Evolutionary conservation across 2,888 invertebrate genomes (phyloP).

Genomic region (Apoda limacodes): DNA sequence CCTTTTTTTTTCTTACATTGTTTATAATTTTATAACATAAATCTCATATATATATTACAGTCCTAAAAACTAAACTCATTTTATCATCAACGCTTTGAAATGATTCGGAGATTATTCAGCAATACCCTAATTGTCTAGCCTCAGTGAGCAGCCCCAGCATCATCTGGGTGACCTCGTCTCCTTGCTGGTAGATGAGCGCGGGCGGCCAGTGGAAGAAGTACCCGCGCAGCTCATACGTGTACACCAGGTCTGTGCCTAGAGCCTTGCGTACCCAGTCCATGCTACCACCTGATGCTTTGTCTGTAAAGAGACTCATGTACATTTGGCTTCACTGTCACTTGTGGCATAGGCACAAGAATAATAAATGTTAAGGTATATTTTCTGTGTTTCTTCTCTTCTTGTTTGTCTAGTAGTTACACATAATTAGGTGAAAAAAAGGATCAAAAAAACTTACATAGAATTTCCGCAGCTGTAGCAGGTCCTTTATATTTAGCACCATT

Average conservation of each 20-base stretch:
- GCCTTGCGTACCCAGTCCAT: constrained; percentile 74
- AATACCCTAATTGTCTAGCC: constrained; percentile 55
- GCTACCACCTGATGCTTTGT: constrained; percentile 68
- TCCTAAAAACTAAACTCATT: too few species aligned
- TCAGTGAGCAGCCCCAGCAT: constrained; percentile 62
- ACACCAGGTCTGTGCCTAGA: constrained; percentile 66
- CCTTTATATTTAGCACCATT: constrained; percentile 45
- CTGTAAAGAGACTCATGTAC: too few species aligned
- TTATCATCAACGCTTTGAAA: too few species aligned
- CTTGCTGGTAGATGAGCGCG: constrained; percentile 72
- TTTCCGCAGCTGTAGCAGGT: constrained; percentile 63
- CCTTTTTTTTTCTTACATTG: too few species aligned
- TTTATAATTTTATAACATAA: too few species aligned
- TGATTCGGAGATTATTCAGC: constrained; percentile 21
- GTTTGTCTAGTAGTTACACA: too few species aligned
- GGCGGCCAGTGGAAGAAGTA: constrained; percentile 76
- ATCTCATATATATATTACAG: too few species aligned
- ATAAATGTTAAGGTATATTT: too few species aligned
- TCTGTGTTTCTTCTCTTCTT: too few species aligned
- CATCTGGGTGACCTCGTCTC: constrained; percentile 74
- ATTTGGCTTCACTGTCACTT: too few species aligned
- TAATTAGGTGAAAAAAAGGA: too few species aligned
- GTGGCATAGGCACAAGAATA: too few species aligned
- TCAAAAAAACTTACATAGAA: constrained; percentile 69
- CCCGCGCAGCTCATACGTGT: constrained; percentile 77